Conservation (phyloP, 2,888 invertebrate genomes). For the Nymphalis c-album region DNA sequence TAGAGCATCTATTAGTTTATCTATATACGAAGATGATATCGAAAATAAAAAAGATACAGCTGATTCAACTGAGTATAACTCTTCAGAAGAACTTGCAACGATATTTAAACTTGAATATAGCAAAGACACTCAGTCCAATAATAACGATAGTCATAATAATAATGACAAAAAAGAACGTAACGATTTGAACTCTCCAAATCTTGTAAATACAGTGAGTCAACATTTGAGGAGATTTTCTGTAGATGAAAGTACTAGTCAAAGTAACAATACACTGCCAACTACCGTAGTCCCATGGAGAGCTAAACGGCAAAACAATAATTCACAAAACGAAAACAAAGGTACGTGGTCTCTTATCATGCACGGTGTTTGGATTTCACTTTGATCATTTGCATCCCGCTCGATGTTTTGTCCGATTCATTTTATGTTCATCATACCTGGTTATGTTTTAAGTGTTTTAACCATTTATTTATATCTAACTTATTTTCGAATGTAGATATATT, state of each 20-base stretch:
- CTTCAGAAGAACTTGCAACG: slow-evolving; percentile 84
- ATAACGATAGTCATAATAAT: slow-evolving; percentile 47
- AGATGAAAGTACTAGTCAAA: slow-evolving; percentile 71
- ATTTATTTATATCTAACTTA: slow-evolving; percentile 42
- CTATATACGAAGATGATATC: slow-evolving; percentile 73
- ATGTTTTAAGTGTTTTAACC: slow-evolving; percentile 19
- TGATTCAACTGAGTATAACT: slow-evolving; percentile 83
- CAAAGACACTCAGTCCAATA: slow-evolving; percentile 43
- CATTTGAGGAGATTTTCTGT: slow-evolving; percentile 71
- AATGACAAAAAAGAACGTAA: slow-evolving; percentile 55
- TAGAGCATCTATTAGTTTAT: slow-evolving; percentile 67
- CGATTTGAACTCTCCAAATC: slow-evolving; percentile 74
- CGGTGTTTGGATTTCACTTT: slow-evolving; percentile 73
- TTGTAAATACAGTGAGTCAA: slow-evolving; percentile 74
- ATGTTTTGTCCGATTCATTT: slow-evolving; percentile 29
- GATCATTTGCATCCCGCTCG: slow-evolving; percentile 70
- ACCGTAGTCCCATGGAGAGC: slow-evolving; percentile 76
- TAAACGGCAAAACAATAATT: slow-evolving; percentile 70
- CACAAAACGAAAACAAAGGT: slow-evolving; percentile 78
- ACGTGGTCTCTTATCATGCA: slow-evolving; percentile 74
- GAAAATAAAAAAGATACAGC: slow-evolving; percentile 65
- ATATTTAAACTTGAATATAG: slow-evolving; percentile 78
- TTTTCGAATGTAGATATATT: slow-evolving; percentile 36
- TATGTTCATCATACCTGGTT: slow-evolving; percentile 20
- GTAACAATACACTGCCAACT: slow-evolving; percentile 67